Evolutionary conservation across 2,888 invertebrate genomes (phyloP).

Genomic region (Pachymerium ferrugineum): DNA sequence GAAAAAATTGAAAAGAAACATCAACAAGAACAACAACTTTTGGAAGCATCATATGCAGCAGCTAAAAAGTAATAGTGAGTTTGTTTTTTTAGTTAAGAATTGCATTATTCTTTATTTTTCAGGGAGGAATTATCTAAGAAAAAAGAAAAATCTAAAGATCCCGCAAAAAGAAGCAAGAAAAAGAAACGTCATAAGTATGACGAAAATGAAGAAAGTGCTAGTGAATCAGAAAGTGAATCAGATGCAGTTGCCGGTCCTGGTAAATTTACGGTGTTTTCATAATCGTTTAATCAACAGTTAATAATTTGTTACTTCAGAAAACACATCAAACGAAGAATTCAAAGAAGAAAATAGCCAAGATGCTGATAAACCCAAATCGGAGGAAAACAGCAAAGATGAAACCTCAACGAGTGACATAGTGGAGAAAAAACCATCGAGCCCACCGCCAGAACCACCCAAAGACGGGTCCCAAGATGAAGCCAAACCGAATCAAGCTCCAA

Average conservation of each 20-base stretch:
- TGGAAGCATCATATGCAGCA: not conserved
- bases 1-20: conserved; percentile 38
- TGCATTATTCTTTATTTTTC: not conserved
- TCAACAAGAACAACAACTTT: not conserved
- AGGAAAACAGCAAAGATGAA: not conserved
- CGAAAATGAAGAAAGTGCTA: conserved; percentile 44
- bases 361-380: not conserved
- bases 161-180: conserved; percentile 41
- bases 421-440: not conserved
- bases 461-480: not conserved
- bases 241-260: conserved; percentile 44
- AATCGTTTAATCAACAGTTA: conserved; percentile 34
- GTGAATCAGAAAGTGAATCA: conserved; percentile 48
- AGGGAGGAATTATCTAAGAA: conserved; percentile 7
- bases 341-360: conserved; percentile 33
- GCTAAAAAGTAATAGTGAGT: conserved; percentile 35
- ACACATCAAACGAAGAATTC: conserved; percentile 27
- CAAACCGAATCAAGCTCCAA: not conserved
- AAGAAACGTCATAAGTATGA: conserved; percentile 41
- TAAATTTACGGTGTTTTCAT: conserved; percentile 28
- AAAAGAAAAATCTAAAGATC: conserved; percentile 33
- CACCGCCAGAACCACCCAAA: not conserved
- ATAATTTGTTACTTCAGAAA: conserved; percentile 32
- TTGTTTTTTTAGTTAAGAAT: not conserved
- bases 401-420: not conserved